Evolutionary conservation across 53 echinoderm and acorn worm genomes (phyloP).

Genomic region (Apostichopus leukothele): DNA sequence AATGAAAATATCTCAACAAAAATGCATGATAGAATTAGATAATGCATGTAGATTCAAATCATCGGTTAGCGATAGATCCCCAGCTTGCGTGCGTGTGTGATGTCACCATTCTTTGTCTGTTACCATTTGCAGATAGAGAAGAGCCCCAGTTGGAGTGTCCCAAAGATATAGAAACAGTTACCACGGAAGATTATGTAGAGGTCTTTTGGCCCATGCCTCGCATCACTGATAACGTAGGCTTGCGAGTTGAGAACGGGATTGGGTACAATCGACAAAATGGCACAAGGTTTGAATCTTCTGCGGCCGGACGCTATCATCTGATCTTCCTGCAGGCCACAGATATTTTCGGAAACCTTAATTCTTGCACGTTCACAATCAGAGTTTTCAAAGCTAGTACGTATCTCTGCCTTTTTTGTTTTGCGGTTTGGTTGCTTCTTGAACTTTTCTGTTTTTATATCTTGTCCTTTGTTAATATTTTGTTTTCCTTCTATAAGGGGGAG

Average conservation of each 20-base stretch:
- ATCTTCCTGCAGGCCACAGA: slow-evolving; percentile 31
- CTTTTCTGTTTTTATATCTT: neutral
- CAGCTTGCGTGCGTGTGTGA: neutral
- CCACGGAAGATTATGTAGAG: slow-evolving; percentile 31
- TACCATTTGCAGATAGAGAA: slow-evolving; percentile 32
- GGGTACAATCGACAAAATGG: slow-evolving; percentile 31
- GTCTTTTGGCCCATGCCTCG: slow-evolving; percentile 20
- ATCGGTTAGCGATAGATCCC: too few species aligned
- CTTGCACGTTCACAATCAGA: slow-evolving; percentile 32
- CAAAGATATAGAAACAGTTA: slow-evolving; percentile 40
- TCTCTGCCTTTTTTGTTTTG: neutral
- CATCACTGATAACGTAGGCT: slow-evolving; percentile 45
- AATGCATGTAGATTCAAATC: too few species aligned
- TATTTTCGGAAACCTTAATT: slow-evolving; percentile 1
- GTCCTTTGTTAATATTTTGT: neutral
- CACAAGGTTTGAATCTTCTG: slow-evolving; percentile 14
- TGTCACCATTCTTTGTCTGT: slow-evolving; percentile 44
- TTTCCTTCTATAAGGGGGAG: too few species aligned
- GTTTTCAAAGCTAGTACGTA: slow-evolving; percentile 46
- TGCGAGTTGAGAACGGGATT: slow-evolving; percentile 27
- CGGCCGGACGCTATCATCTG: slow-evolving; percentile 29
- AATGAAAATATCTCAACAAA: too few species aligned
- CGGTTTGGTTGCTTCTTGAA: neutral
- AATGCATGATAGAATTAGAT: too few species aligned
- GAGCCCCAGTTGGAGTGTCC: slow-evolving; percentile 43